Evolutionary conservation across 23 tunicate genomes (phyloP), one percentile per base, ranked within the genome.

Genomic region (Corella eumyota): DNA sequence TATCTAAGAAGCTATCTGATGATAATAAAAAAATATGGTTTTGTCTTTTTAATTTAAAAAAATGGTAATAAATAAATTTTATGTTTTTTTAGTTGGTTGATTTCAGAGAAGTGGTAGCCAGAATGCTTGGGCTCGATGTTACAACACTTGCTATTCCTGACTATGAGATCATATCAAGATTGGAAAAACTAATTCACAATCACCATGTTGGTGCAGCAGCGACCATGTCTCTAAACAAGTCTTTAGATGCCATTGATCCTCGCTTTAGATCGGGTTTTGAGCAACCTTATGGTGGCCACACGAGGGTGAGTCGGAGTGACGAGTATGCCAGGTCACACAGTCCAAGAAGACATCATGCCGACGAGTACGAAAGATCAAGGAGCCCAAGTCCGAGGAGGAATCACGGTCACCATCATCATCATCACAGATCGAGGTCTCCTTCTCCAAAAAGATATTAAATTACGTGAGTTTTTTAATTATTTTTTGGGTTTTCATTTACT

Each of bases 61-160:
- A 15, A 40, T 9, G 48, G 48, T 9, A 40, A 40, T 15, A 11
- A 40, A 40, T 9, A 40, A 40, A 11, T 9, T 40, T 40, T 9
- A 40, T 9, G 15, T 40, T 15, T 29, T 44, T 34, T 56, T 67
- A 90, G 97, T 72, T 90, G 25, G 84, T 90, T 27, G 97, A 90
- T 53, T 90, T 90, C 83, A 91, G 97, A 7, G 91, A 75, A 30
- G 97, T 90, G 45, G 84, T 90, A 15, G 97, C 97, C 50, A 73
- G 91, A 21, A 90, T 90, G 97, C 69, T 90, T 50, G 85, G 86
- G 0, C 68, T 90, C 15, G 91, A 90, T 52, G 97, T 90, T 56
- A 72, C 97, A 23, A 58, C 79, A 0, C 68, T 90, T 0, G 80
- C 97, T 20, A 81, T 90, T 0, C 97, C 97, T 3, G 97, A 90